Conservation (phyloP, 2,113 vertebrate genomes). For the Tiliqua scincoides region DNA sequence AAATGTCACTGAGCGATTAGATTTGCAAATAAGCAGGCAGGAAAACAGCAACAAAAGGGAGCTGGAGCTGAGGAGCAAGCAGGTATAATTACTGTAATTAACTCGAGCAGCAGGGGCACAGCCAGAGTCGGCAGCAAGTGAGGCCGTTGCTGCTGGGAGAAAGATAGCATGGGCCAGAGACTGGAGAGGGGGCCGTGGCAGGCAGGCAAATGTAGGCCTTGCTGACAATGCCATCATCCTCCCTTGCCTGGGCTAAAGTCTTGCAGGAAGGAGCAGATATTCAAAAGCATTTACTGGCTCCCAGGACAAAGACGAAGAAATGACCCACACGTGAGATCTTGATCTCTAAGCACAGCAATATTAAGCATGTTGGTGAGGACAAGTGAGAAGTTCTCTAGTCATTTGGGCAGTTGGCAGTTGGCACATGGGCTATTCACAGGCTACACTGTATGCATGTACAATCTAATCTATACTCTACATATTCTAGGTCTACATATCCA, state of each 20-base stretch:
- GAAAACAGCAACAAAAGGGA: slow-evolving; percentile 79
- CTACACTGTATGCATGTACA: too few relatives aligned
- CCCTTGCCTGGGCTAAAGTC: accelerated
- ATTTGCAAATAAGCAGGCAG: slow-evolving; percentile 83
- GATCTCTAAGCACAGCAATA: not conserved
- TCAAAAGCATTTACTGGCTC: not conserved
- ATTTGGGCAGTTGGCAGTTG: not conserved
- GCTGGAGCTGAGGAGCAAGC: slow-evolving; percentile 71
- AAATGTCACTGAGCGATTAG: slow-evolving; percentile 70
- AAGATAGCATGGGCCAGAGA: slow-evolving; percentile 43
- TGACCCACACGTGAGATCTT: not conserved
- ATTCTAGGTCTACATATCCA: too few relatives aligned
- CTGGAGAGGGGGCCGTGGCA: slow-evolving; percentile 32
- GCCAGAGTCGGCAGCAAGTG: slow-evolving; percentile 36
- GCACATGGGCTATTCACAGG: too few relatives aligned
- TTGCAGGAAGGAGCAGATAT: accelerated
- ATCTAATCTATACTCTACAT: too few relatives aligned
- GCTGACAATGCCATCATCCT: accelerated
- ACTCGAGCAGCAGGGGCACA: slow-evolving; percentile 77
- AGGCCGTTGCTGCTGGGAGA: slow-evolving; percentile 31
- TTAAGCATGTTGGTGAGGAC: not conserved
- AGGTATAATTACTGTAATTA: slow-evolving; percentile 86
- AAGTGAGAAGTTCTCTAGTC: not conserved
- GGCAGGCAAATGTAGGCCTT: not conserved
- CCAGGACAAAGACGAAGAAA: accelerated